Percentiles rank a stretch among this genome's conserved stretches.
Conservation (phyloP, 1,140 invertebrate genomes). For the Diachasmimorpha longicaudata region DNA sequence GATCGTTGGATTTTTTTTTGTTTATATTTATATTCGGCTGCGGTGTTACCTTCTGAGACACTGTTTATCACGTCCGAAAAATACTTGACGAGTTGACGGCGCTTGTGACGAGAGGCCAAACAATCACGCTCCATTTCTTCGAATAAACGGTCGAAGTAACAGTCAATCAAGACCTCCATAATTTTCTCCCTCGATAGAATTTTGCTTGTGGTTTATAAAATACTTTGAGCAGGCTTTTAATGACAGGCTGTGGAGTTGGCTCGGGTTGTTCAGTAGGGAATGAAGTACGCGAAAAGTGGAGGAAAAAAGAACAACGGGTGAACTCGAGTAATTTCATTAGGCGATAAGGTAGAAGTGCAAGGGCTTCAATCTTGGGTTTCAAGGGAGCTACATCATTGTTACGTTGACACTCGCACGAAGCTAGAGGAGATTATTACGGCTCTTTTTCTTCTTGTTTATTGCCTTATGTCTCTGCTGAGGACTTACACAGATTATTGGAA, state of each 20-base stretch:
- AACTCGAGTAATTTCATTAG: constrained; percentile 52
- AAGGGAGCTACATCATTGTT: neutral
- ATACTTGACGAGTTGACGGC: constrained; percentile 70
- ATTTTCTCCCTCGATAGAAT: constrained; percentile 20
- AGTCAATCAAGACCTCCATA: constrained; percentile 74
- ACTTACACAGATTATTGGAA: too few species aligned
- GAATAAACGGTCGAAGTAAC: constrained; percentile 74
- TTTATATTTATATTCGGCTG: neutral
- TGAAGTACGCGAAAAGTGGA: constrained; percentile 28
- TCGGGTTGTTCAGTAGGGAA: constrained; percentile 35
- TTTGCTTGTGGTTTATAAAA: constrained; percentile 1
- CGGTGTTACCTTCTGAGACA: constrained; percentile 66
- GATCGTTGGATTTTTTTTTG: neutral
- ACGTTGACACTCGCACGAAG: neutral
- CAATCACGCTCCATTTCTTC: constrained; percentile 69
- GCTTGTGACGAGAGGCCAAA: constrained; percentile 69
- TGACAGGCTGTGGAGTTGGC: neutral
- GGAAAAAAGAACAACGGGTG: constrained; percentile 29
- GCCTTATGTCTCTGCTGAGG: neutral
- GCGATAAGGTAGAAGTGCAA: constrained; percentile 36
- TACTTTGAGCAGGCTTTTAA: neutral
- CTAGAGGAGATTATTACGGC: neutral
- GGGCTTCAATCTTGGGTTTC: constrained; percentile 41
- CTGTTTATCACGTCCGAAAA: constrained; percentile 74
- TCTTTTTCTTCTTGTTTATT: neutral